Evolutionary conservation across 2,113 vertebrate species (phyloP), one percentile per base, ranked within the genome.

Genomic region (Thamnophis sirtalis): DNA sequence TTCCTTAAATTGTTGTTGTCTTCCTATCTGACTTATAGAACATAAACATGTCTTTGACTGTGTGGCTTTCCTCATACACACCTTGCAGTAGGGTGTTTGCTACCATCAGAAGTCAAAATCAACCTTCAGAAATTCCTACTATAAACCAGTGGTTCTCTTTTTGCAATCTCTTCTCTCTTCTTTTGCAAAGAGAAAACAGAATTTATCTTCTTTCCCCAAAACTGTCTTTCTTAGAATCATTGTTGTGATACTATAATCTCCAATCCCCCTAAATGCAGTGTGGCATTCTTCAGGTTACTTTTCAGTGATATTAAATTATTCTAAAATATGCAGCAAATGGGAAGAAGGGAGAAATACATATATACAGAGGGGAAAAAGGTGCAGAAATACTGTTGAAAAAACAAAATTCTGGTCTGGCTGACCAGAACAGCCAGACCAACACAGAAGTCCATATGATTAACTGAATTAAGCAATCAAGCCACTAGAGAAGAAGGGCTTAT

Each of bases 401-500:
- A 38, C n/a, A 28, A 88, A 95, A 95, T 95, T 26, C 50, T 91
- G 86, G 88, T 2, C 0, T n/a, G n/a, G 88, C 88, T 92, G 89
- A 95, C 53, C 21, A 94, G 91, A 92, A 94, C 95, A 96, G 89
- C 55, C 22, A 26, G 87, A 91, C 68, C 68, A 91, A 92, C 5
- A 91, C n/a, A 0, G 2, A 49, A 94, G 55, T 95, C 94, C 95
- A 87, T 92, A 92, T 91, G 84, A 92, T 80, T 9, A 89, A 91
- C 5, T 92, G 88, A 95, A 93, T 88, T 93, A 95, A 96, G 91
- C 95, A 92, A 28, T 38, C 89, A 93, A 91, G 68, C 88, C 84
- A 92, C 92, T 89, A 92, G 92, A 88, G 89, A n/a, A 88, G 89
- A n/a, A 94, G 84, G 87, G 90, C 86, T 95, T 93, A 95, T 94